Evolutionary conservation across 2,797 vertebrate genomes (phyloP), one percentile per base, ranked within the genome.

Genomic region (Oceanodroma leucorhoa): DNA sequence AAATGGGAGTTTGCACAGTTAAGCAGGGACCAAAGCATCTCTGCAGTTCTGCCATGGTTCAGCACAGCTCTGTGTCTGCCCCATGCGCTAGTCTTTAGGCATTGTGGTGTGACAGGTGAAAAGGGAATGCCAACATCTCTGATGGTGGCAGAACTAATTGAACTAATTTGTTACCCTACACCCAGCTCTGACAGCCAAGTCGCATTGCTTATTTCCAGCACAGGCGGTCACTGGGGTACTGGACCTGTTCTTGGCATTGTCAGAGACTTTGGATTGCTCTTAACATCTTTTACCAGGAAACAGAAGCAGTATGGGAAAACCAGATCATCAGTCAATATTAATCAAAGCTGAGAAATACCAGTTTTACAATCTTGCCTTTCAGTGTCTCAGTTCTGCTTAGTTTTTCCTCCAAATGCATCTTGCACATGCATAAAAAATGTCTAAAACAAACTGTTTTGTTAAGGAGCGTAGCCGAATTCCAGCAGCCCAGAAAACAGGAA

Each of bases 371-470:
- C 40, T 87, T 2, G 5, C 26, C 24, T 90, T 83, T 81, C 32
- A 41, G n/a, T 38, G 22, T 43, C 67, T 87, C 67, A 40, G 41
- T 54, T 67, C 75, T 84, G 53, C 43, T 89, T 54, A 62, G 32
- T 55, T 89, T 80, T 94, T 76, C 29, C 50, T 87, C 67, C 58
- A 65, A 71, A 77, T 34, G 50, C 45, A 69, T 83, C 65, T 79
- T 70, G 38, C 66, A 67, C 50, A 83, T 43, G 58, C 75, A 91
- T 57, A 40, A 90, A 85, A 93, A 86, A 93, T 89, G 81, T 73
- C 75, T 87, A 92, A 94, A 95, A 5, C 67, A 97, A 96, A 96
- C 71, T 93, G 91, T 96, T 96, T 92, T 85, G 50, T 86, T 96
- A 95, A 91, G 90, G 71, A 94, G 26, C 2, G 1, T 8, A 96